Percentiles rank a stretch among this genome's conserved stretches.
Evolutionary conservation across 1,140 invertebrate species (phyloP).

Genomic region (Atta texana): DNA sequence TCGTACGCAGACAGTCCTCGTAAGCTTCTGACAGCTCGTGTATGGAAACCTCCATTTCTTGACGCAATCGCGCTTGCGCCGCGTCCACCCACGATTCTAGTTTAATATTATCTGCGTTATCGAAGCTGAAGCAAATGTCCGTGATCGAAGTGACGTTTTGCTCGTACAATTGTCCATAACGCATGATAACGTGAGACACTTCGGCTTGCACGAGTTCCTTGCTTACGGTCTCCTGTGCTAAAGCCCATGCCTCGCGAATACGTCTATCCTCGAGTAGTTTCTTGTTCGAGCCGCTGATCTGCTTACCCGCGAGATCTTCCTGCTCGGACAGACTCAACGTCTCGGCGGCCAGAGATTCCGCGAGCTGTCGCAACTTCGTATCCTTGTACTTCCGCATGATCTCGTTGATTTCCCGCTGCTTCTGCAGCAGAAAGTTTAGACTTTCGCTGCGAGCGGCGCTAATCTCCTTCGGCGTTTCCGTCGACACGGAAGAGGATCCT

Average conservation of each 20-base stretch:
- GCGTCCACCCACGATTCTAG: slow-evolving; percentile 90
- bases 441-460: slow-evolving; percentile 81
- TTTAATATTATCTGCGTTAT: slow-evolving; percentile 88
- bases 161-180: slow-evolving; percentile 89
- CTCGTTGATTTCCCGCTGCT: slow-evolving; percentile 88
- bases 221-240: slow-evolving; percentile 90
- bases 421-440: slow-evolving; percentile 87
- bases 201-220: slow-evolving; percentile 91
- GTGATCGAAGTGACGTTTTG: slow-evolving; percentile 84
- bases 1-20: slow-evolving; percentile 87
- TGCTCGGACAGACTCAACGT: slow-evolving; percentile 87
- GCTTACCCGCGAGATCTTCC: slow-evolving; percentile 75
- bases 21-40: slow-evolving; percentile 89
- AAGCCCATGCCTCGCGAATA: slow-evolving; percentile 89
- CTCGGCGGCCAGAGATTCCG: slow-evolving; percentile 89
- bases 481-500: slow-evolving; percentile 66
- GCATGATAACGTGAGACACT: slow-evolving; percentile 90
- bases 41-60: slow-evolving; percentile 90
- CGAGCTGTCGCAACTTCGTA: slow-evolving; percentile 89
- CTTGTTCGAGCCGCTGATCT: slow-evolving; percentile 80
- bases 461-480: slow-evolving; percentile 76
- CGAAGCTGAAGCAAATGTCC: slow-evolving; percentile 86
- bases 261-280: slow-evolving; percentile 84
- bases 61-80: slow-evolving; percentile 89
- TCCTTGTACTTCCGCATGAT: slow-evolving; percentile 89